Percentiles rank a stretch among this genome's conserved stretches.
These are phyloP conservation scores for Ferrisia virgata DNA, from an alignment of 2,888 invertebrate genomes.

Conservation along the genomic window DNA sequence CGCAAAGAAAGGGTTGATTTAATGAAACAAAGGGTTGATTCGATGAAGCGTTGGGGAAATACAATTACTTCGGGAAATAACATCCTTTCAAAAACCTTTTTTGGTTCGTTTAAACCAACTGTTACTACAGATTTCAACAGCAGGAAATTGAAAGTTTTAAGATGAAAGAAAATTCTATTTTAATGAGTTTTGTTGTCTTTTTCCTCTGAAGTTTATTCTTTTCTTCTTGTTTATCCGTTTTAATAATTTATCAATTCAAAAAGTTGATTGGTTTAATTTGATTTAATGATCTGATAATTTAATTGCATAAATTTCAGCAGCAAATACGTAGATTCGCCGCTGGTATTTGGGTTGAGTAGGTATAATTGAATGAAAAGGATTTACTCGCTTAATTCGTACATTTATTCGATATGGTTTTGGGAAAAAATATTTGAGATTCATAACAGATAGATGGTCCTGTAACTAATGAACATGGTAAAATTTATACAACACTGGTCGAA, in stretches of 20 bases:
- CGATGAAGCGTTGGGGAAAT: slow-evolving; percentile 12
- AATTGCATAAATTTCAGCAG: not conserved
- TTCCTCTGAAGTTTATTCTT: not conserved
- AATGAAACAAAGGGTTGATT: slow-evolving; percentile 33
- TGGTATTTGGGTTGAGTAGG: not conserved
- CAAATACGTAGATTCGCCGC: no score
- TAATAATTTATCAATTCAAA: not conserved
- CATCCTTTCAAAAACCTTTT: slow-evolving; percentile 12
- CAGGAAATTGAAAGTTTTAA: slow-evolving; percentile 35
- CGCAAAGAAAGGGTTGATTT: not conserved
- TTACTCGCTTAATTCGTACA: not conserved
- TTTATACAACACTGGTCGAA: not conserved
- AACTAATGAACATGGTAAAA: not conserved
- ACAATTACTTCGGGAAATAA: slow-evolving; percentile 34
- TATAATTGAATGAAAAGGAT: not conserved
- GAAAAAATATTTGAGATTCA: not conserved
- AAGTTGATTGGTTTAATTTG: not conserved
- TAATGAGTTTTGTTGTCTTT: slow-evolving; percentile 13
- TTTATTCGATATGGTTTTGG: not conserved
- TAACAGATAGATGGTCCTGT: not conserved
- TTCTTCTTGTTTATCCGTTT: not conserved
- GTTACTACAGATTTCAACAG: slow-evolving; percentile 34
- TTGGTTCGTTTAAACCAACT: slow-evolving; percentile 36
- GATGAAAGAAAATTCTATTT: slow-evolving; percentile 20
- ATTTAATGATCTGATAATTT: not conserved